phyloP scores from a whole-genome alignment of 2,888 invertebrate species.

The Drosophila koepferae region DNA sequence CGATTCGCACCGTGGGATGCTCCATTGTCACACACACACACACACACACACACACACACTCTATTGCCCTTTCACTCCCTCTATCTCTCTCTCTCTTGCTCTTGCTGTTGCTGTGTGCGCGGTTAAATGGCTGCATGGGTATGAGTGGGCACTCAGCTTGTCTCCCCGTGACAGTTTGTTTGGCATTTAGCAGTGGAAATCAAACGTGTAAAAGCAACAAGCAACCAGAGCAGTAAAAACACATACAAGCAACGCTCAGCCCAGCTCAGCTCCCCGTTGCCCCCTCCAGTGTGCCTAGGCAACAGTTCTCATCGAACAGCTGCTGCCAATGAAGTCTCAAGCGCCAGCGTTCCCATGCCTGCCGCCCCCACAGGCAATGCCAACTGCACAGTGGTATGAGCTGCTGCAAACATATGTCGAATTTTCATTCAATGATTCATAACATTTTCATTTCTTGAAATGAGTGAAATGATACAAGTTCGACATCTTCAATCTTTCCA shows the following conservation, averaged over 20 bases:
- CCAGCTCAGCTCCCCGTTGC: background rate
- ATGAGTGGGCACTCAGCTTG: conserved; percentile 62
- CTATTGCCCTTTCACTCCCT: too few species aligned
- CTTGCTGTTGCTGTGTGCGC: background rate
- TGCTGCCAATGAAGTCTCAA: conserved; percentile 46
- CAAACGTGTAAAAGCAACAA: conserved; percentile 74
- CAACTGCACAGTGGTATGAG: conserved; percentile 36
- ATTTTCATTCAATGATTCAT: too few species aligned
- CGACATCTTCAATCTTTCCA: too few species aligned
- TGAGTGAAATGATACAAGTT: too few species aligned
- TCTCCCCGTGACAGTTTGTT: conserved; percentile 68
- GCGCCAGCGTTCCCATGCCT: background rate
- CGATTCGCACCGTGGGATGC: conserved; percentile 20
- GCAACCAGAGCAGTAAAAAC: conserved; percentile 57
- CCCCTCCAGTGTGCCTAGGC: background rate
- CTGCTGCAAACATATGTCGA: background rate
- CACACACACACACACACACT: conserved; percentile 13
- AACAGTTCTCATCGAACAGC: conserved; percentile 10
- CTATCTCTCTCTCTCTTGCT: background rate
- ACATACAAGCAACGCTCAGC: conserved; percentile 4
- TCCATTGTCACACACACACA: conserved; percentile 45
- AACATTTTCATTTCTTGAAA: too few species aligned
- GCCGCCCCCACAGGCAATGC: background rate
- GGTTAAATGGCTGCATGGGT: conserved; percentile 6
- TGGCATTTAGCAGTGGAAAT: conserved; percentile 77